A percentile compares a stretch with the other conserved stretches of the same genome.
These are phyloP conservation scores for Rhinatrema bivittatum DNA, from an alignment of 2,797 vertebrate species.

Conservation along the genomic window DNA sequence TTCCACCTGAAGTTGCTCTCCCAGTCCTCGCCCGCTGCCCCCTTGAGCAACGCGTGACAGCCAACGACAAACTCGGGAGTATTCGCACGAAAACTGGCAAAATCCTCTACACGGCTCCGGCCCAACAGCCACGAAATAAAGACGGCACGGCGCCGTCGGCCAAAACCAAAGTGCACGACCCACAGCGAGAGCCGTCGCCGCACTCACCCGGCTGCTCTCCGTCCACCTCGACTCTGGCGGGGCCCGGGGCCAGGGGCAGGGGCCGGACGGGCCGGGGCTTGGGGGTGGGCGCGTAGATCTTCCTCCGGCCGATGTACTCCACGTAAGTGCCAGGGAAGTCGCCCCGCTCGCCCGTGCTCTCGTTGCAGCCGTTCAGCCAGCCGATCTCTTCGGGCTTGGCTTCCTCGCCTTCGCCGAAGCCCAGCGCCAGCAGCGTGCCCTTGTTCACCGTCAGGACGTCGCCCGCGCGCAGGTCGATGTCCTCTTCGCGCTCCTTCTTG, in stretches of 20 bases:
- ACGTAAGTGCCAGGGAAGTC: slow-evolving; percentile 97
- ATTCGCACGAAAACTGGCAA: too few relatives aligned
- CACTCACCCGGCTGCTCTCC: slow-evolving; percentile 81
- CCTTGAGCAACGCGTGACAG: too few relatives aligned
- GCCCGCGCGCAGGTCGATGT: slow-evolving; percentile 87
- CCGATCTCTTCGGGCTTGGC: slow-evolving; percentile 87
- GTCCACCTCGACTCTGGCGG: slow-evolving; percentile 70
- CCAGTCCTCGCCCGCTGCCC: too few relatives aligned
- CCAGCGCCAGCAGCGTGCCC: slow-evolving; percentile 79
- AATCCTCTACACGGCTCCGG: too few relatives aligned
- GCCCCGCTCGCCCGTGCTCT: slow-evolving; percentile 90
- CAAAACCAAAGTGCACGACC: too few relatives aligned
- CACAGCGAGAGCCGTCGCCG: not conserved
- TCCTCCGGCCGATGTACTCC: slow-evolving; percentile 88
- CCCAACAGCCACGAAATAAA: too few relatives aligned
- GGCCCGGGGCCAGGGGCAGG: slow-evolving; percentile 78
- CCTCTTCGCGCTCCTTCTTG: slow-evolving; percentile 92
- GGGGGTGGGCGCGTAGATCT: slow-evolving; percentile 88
- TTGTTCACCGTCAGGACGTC: slow-evolving; percentile 89
- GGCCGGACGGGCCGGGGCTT: slow-evolving; percentile 89
- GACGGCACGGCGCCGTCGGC: too few relatives aligned
- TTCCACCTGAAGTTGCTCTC: too few relatives aligned
- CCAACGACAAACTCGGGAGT: too few relatives aligned
- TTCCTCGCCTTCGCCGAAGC: slow-evolving; percentile 85
- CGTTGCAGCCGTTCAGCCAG: slow-evolving; percentile 91